Conservation (phyloP, 2,797 vertebrate species). For the Gymnodraco acuticeps region DNA sequence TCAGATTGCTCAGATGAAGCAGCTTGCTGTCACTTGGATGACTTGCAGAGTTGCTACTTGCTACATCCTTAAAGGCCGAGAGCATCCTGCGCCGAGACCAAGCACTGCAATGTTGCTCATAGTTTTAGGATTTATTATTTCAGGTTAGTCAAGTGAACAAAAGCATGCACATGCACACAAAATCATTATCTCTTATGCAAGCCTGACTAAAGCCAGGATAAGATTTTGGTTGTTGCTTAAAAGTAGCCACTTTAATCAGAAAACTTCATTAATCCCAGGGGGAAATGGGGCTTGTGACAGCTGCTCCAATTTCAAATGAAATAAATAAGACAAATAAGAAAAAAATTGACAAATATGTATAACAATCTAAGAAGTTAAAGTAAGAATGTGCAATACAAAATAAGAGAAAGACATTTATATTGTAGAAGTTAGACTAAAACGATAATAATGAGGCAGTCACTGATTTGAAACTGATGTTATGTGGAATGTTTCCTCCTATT, state of each 20-base stretch:
- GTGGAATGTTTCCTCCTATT: background rate
- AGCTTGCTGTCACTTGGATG: background rate
- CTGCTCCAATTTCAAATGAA: too few species aligned
- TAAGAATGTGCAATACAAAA: too few species aligned
- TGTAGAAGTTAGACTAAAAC: too few species aligned
- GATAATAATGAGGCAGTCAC: background rate
- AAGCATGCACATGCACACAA: background rate
- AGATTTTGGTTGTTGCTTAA: too few species aligned
- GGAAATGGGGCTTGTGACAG: too few species aligned
- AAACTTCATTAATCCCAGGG: too few species aligned
- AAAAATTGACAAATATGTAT: too few species aligned
- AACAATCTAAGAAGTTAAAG: too few species aligned
- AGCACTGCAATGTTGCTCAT: background rate
- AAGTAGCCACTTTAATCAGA: too few species aligned
- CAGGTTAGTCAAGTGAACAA: slow-evolving; percentile 7
- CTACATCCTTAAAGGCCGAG: background rate
- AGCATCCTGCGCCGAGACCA: background rate
- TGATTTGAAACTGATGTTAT: background rate
- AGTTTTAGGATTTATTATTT: background rate
- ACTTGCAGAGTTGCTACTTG: too few species aligned
- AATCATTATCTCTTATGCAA: background rate
- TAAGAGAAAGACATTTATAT: too few species aligned
- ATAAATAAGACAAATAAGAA: too few species aligned
- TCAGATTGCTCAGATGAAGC: background rate
- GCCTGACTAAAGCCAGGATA: background rate